These are phyloP conservation scores for Hippopotamyrus pictus DNA, from an alignment of 2,797 vertebrate genomes.

Conservation along the genomic window DNA sequence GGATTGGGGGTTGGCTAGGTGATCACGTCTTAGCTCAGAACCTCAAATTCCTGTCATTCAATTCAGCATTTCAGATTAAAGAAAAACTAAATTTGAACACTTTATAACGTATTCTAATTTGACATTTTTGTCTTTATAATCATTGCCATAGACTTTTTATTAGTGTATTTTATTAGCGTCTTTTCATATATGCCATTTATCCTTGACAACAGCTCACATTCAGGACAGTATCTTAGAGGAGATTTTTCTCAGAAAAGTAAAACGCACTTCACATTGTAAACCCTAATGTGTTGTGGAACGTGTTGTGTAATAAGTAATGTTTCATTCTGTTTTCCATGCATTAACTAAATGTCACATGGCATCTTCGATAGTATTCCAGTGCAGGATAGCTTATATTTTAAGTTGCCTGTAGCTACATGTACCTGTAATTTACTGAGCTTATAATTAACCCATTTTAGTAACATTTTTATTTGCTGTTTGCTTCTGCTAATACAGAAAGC, in stretches of 20 bases:
- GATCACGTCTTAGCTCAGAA: neutral
- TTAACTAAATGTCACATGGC: conserved; percentile 39
- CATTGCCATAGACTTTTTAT: neutral
- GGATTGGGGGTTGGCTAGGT: conserved; percentile 13
- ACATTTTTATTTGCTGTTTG: conserved; percentile 32
- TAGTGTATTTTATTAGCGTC: neutral
- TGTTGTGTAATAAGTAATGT: conserved; percentile 53
- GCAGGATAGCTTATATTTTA: conserved; percentile 16
- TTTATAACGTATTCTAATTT: neutral
- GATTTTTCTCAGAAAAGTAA: conserved; percentile 18
- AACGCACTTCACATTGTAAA: conserved; percentile 30
- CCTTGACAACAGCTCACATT: neutral
- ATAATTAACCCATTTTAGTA: conserved; percentile 18
- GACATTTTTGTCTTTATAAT: neutral
- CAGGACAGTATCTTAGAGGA: neutral
- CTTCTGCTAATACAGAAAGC: conserved; percentile 74
- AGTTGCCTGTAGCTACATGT: conserved; percentile 19
- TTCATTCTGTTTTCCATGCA: conserved; percentile 51
- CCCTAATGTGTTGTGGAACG: conserved; percentile 40
- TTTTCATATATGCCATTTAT: neutral
- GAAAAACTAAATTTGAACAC: neutral
- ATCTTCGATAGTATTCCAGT: conserved; percentile 34
- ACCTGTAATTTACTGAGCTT: conserved; percentile 24
- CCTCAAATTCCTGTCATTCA: neutral
- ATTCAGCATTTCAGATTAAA: neutral